Conservation (phyloP, 2,113 vertebrate species). For the Entomyzon cyanotis region DNA sequence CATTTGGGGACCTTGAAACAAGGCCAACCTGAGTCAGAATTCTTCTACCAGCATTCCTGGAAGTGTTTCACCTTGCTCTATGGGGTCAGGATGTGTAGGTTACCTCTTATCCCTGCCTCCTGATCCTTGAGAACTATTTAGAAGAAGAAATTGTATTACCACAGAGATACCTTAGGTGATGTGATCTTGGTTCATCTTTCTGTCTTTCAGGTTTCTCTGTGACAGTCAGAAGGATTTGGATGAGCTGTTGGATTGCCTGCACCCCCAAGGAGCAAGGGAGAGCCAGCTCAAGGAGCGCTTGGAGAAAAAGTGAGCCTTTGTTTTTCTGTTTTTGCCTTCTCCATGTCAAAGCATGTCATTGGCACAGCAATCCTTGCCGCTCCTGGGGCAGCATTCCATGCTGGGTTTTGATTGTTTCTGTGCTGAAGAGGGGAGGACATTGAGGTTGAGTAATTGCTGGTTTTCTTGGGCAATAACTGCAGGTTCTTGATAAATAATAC, state of each 20-base stretch:
- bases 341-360: neutral
- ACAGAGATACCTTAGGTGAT: neutral
- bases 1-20: neutral
- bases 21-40: neutral
- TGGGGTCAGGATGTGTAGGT: neutral
- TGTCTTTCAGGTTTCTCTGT: conserved; percentile 87
- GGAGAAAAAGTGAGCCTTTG: conserved; percentile 80
- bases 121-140: neutral
- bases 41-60: neutral
- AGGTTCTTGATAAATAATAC: neutral
- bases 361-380: neutral
- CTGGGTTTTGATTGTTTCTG: neutral
- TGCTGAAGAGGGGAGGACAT: neutral
- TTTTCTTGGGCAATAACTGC: neutral
- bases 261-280: conserved; percentile 92
- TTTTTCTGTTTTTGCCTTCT: neutral
- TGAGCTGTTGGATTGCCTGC: conserved; percentile 87
- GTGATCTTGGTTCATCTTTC: neutral
- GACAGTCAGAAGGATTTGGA: conserved; percentile 88
- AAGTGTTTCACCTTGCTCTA: neutral
- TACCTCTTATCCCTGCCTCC: neutral
- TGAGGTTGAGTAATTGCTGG: neutral
- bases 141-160: neutral
- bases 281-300: conserved; percentile 88
- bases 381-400: neutral